phyloP scores from a whole-genome alignment of 2,888 invertebrate species.

The Heliconius hortense region DNA sequence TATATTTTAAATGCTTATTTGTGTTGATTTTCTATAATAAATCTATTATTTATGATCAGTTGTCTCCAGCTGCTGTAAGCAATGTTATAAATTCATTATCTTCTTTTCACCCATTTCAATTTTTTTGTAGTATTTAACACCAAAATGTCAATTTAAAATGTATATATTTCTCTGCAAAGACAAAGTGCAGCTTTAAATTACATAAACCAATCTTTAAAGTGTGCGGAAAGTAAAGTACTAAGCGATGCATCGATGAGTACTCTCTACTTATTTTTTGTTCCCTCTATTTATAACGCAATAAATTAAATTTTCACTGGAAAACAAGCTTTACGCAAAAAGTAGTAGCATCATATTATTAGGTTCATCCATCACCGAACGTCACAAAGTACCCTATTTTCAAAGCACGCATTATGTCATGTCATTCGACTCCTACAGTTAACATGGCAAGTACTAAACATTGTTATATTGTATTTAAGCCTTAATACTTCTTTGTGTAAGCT shows the following conservation, averaged over 20 bases:
- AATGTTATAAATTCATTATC: no score
- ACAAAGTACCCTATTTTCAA: slow-evolving; percentile 50
- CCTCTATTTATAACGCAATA: no score
- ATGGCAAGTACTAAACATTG: slow-evolving; percentile 21
- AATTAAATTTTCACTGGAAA: slow-evolving; percentile 16
- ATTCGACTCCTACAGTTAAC: slow-evolving; percentile 47
- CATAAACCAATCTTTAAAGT: neutral
- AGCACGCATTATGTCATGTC: slow-evolving; percentile 54
- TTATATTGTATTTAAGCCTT: slow-evolving; percentile 28
- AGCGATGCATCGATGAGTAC: no score
- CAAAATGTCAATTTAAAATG: neutral
- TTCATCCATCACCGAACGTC: slow-evolving; percentile 35
- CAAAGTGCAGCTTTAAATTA: neutral
- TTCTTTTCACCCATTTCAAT: no score
- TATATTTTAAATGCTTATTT: no score
- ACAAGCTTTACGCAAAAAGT: slow-evolving; percentile 1
- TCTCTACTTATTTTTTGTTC: no score
- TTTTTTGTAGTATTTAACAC: no score
- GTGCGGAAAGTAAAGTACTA: no score
- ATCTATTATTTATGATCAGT: no score
- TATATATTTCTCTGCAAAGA: neutral
- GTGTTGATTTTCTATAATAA: no score
- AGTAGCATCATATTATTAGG: slow-evolving; percentile 38
- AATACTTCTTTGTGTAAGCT: slow-evolving; percentile 39
- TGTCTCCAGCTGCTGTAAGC: no score